phyloP scores from a whole-genome alignment of 2,113 vertebrate species.

The Lota lota region DNA sequence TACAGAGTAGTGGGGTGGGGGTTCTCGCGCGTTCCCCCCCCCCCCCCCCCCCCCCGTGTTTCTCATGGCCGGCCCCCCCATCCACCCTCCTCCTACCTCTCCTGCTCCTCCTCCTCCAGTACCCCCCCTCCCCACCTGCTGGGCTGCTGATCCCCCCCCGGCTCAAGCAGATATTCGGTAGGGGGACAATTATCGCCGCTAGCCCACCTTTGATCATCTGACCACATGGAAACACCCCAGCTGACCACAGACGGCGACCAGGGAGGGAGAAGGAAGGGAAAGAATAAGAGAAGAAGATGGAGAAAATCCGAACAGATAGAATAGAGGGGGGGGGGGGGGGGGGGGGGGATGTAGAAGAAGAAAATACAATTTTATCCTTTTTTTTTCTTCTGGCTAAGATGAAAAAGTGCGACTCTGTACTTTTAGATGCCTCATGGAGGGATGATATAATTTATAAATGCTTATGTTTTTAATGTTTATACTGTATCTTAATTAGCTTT shows the following conservation, averaged over 20 bases:
- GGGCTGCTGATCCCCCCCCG: constrained; percentile 89
- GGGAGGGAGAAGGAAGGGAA: constrained; percentile 57
- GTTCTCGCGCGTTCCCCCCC: constrained; percentile 96
- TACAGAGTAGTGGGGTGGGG: constrained; percentile 76
- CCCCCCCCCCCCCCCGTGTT: constrained; percentile 72
- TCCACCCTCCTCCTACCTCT: constrained; percentile 42
- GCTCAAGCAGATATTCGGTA: constrained; percentile 93
- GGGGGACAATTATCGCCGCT: constrained; percentile 98
- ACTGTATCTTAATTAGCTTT: too few relatives aligned
- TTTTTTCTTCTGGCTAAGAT: background rate
- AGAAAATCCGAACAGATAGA: constrained; percentile 28
- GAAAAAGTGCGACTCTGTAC: background rate
- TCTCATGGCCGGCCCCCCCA: constrained; percentile 79
- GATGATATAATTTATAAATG: too few relatives aligned
- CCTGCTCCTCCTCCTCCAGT: constrained; percentile 93
- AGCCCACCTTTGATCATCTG: constrained; percentile 99
- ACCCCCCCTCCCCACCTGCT: constrained; percentile 85
- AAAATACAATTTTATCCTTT: background rate
- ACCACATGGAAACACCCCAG: constrained; percentile 98
- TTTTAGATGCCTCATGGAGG: background rate
- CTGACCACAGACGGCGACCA: constrained; percentile 72
- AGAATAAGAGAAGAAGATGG: constrained; percentile 52
- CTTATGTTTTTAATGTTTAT: too few relatives aligned
- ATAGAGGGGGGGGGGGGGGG: constrained; percentile 5
- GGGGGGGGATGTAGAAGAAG: background rate